Conservation (phyloP, 1,140 invertebrate species). For the Penaeus indicus region DNA sequence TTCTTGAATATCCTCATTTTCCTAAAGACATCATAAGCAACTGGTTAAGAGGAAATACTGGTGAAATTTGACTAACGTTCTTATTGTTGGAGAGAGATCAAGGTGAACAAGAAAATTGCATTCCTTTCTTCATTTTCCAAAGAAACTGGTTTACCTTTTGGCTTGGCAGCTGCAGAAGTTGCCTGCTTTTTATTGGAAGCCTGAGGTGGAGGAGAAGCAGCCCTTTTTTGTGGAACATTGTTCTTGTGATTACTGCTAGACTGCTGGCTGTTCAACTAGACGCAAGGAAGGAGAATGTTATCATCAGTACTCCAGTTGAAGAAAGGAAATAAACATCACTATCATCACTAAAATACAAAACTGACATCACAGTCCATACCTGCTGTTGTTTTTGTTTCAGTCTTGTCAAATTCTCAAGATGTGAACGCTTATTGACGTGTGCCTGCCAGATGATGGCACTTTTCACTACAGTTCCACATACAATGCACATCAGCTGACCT, state of each 20-base stretch:
- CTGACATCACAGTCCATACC: constrained; percentile 18
- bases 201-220: constrained; percentile 29
- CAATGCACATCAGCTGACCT: constrained; percentile 65
- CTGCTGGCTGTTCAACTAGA: constrained; percentile 21
- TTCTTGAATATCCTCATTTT: too few relatives aligned
- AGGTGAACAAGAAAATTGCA: too few relatives aligned
- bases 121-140: too few relatives aligned
- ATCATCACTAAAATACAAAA: not conserved
- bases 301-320: too few relatives aligned
- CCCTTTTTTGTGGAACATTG: not conserved
- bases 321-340: not conserved
- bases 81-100: too few relatives aligned
- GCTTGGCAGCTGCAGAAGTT: constrained; percentile 4
- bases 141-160: constrained; percentile 19
- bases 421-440: constrained; percentile 63
- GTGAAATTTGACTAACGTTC: too few relatives aligned
- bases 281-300: too few relatives aligned
- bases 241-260: constrained; percentile 13
- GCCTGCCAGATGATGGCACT: constrained; percentile 65
- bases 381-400: constrained; percentile 63
- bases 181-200: constrained; percentile 28
- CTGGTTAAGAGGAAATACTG: too few relatives aligned
- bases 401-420: constrained; percentile 56
- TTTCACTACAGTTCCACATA: constrained; percentile 62
- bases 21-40: too few relatives aligned